These are phyloP conservation scores for Romanomermis culicivorax DNA, from an alignment of 2,888 invertebrate genomes.

Conservation along the genomic window DNA sequence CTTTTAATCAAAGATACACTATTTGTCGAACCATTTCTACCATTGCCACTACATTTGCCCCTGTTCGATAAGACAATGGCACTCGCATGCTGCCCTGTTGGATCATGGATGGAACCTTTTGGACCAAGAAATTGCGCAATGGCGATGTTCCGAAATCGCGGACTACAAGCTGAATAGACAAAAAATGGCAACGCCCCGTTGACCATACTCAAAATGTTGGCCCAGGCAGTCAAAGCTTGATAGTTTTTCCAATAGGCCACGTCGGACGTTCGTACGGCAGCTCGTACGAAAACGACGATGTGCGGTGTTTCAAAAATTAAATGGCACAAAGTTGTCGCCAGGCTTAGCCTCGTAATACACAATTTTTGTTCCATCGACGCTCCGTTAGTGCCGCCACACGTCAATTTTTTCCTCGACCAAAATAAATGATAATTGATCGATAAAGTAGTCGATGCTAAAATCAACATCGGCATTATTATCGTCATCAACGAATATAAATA, in stretches of 20 bases:
- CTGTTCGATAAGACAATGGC: too few species aligned
- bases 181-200: slow-evolving; percentile 10
- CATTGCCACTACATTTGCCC: too few species aligned
- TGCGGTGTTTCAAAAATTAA: slow-evolving; percentile 11
- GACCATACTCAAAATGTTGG: slow-evolving; percentile 7
- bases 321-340: slow-evolving; percentile 11
- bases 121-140: too few species aligned
- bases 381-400: too few species aligned
- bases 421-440: slow-evolving; percentile 3
- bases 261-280: background rate
- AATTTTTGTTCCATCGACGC: slow-evolving; percentile 9
- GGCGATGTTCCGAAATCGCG: slow-evolving; percentile 2
- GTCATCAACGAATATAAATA: background rate
- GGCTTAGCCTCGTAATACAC: slow-evolving; percentile 10
- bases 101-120: too few species aligned
- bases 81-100: too few species aligned
- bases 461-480: slow-evolving; percentile 6
- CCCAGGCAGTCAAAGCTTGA: background rate
- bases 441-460: slow-evolving; percentile 2
- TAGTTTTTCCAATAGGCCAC: background rate
- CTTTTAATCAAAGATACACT: too few species aligned
- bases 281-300: background rate
- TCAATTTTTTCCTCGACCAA: background rate
- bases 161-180: slow-evolving; percentile 8
- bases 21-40: too few species aligned